These are phyloP conservation scores for Scleropages formosus DNA, from an alignment of 2,797 vertebrate genomes.

Conservation along the genomic window DNA sequence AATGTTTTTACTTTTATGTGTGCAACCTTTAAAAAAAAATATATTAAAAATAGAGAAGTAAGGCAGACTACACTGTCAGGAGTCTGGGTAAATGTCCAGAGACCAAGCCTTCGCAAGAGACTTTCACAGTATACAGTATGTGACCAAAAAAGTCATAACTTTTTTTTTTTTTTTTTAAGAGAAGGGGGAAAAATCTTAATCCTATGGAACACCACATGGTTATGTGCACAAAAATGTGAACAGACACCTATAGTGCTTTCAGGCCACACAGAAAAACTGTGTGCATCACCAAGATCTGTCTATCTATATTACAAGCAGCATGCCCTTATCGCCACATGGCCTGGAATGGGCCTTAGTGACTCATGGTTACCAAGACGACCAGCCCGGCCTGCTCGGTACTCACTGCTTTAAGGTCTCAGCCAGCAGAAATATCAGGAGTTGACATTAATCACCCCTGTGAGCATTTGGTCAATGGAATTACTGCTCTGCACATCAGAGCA, in stretches of 20 bases:
- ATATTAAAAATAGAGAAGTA: no score
- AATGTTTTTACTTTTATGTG: no score
- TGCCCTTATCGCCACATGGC: slow-evolving; percentile 10
- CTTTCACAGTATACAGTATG: no score
- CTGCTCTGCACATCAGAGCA: not conserved
- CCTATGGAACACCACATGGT: not conserved
- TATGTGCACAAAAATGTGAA: not conserved
- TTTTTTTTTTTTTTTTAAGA: no score
- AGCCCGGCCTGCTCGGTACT: slow-evolving; percentile 9
- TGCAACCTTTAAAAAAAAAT: no score
- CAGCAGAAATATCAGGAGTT: not conserved
- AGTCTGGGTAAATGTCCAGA: no score
- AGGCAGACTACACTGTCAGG: no score
- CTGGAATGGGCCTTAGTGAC: slow-evolving; percentile 1
- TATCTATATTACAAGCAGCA: not conserved
- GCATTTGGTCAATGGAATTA: not conserved
- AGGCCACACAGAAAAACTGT: not conserved
- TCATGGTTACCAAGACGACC: slow-evolving; percentile 23
- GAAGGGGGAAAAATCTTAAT: not conserved
- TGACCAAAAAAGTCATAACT: no score
- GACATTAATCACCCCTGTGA: slow-evolving; percentile 1
- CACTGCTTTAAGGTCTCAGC: not conserved
- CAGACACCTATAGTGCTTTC: not conserved
- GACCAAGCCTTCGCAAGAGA: no score
- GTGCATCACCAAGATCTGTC: not conserved